Conservation (phyloP, 2,113 vertebrate species). For the Hippolais icterina region DNA sequence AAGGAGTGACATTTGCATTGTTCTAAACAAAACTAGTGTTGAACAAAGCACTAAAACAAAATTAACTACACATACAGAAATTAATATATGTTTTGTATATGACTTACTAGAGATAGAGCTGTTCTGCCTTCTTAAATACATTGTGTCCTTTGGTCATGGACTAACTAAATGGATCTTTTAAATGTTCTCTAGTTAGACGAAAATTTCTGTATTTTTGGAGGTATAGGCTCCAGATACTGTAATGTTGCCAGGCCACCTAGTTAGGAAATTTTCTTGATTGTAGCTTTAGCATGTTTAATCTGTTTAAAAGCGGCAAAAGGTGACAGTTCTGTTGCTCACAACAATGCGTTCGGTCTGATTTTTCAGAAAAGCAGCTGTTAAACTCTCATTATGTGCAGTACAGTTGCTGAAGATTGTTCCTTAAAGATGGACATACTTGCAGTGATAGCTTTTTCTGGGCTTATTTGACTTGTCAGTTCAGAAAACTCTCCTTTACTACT, state of each 20-base stretch:
- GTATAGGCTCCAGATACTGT: not conserved
- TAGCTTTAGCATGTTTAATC: not conserved
- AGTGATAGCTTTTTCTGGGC: not conserved
- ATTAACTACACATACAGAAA: not conserved
- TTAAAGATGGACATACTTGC: fast-evolving
- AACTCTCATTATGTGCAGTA: not conserved
- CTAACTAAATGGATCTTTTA: not conserved
- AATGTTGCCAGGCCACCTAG: not conserved
- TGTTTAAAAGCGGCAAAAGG: not conserved
- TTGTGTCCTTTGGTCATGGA: not conserved
- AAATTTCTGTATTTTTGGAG: not conserved
- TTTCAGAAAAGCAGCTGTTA: not conserved
- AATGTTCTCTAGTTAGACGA: not conserved
- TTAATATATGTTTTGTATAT: not conserved
- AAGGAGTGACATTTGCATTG: not conserved
- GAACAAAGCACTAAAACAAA: not conserved
- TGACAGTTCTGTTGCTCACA: not conserved
- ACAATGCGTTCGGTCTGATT: not conserved
- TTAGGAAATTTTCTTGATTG: not conserved
- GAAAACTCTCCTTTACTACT: not conserved
- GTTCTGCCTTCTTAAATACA: not conserved
- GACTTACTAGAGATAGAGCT: not conserved
- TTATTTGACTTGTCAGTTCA: not conserved
- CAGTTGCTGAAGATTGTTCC: not conserved
- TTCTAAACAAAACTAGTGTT: not conserved